phyloP scores from a whole-genome alignment of 2,113 vertebrate genomes.

The Hystrix cristata region DNA sequence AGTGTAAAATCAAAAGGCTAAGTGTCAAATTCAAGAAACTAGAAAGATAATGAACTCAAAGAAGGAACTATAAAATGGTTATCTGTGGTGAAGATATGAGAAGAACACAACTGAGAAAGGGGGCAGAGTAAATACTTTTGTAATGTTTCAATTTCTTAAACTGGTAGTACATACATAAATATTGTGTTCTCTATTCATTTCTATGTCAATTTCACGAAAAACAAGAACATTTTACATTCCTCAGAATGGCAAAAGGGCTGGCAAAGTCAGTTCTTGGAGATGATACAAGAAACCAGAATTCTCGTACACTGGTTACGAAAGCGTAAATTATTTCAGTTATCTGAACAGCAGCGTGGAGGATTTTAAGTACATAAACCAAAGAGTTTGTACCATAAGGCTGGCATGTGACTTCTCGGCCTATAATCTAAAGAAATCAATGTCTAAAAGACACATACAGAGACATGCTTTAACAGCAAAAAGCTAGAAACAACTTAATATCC shows the following conservation, averaged over 20 bases:
- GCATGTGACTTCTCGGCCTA: neutral
- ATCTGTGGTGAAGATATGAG: neutral
- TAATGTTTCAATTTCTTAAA: neutral
- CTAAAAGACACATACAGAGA: neutral
- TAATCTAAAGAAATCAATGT: neutral
- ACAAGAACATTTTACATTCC: neutral
- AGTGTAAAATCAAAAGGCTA: neutral
- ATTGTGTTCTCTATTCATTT: neutral
- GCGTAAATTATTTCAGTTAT: neutral
- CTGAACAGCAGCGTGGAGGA: neutral
- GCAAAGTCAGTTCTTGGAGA: neutral
- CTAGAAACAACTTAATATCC: neutral
- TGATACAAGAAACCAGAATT: neutral
- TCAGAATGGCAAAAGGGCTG: neutral
- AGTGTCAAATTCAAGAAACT: neutral
- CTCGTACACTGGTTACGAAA: neutral
- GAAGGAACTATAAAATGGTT: neutral
- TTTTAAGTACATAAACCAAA: neutral
- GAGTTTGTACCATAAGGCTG: neutral
- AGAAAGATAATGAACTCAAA: neutral
- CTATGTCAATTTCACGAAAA: neutral
- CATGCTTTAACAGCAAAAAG: neutral
- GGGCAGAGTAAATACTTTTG: neutral
- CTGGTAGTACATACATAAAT: neutral
- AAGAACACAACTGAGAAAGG: neutral